Base-by-base conservation (phyloP, 2,113 vertebrate species). In the Regulus satrapa region DNA sequence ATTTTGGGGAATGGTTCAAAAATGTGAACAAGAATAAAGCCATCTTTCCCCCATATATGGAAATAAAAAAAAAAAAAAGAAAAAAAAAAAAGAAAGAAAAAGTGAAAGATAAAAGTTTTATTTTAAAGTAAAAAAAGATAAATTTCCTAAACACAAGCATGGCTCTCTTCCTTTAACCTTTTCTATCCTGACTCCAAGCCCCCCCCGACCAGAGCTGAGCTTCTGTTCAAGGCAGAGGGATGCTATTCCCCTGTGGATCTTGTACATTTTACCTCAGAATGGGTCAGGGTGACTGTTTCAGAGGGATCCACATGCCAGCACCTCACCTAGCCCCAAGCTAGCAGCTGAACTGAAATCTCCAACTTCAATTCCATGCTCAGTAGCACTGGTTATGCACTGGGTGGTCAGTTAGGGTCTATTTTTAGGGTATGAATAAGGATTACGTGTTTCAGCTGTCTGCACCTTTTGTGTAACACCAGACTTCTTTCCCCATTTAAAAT, bases 401-500 rank as follows among this genome's bases (percentile, higher is more conserved):
- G 88, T 95, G 85, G 89, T 89, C 94, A 83, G 66, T 89, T 93
- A 88, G 71, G 34, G 40, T 90, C 78, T 95, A 63, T 92, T 93
- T 96, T 94, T 93, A 93, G 92, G 34, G 31, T 73, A 52, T 92
- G 82, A 96, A 43, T 89, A 87, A 95, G 73, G 59, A 85, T 95
- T 91, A 64, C 25, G 11, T 90, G 74, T 96, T 95, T 94, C 92
- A 90, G 71, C 89, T 88, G 92, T 91, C 85, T 85, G 36, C 58
- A 94, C 75, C 67, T 96, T 94, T 91, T 88, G 82, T 95, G 66
- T 89, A 81, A 92, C 43, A 29, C 41, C 82, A 93, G 79, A n/a
- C 71, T 85, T 92, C 61, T 94, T 87, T 92, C 75, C 34, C 75
- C 48, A 48, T 93, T 94, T 89, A 69, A 73, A 81, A 66, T 34